phyloP scores from a whole-genome alignment of 1,140 invertebrate species.

The Chymomyza costata region DNA sequence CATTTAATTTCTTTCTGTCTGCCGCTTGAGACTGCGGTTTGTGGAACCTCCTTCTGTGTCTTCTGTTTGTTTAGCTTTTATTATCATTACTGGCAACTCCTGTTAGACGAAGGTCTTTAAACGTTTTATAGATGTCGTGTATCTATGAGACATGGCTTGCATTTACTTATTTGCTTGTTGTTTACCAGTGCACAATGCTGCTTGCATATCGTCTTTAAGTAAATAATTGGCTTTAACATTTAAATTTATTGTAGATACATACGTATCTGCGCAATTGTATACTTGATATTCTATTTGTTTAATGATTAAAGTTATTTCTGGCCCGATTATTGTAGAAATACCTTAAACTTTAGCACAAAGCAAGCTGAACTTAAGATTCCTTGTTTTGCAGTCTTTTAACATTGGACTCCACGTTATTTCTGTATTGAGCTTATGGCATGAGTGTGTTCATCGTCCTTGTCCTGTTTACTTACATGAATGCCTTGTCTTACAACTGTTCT shows the following conservation, averaged over 20 bases:
- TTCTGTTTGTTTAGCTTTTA: slow-evolving; percentile 25
- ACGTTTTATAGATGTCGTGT: slow-evolving; percentile 2
- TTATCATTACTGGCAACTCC: slow-evolving; percentile 20
- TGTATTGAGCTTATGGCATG: too few species aligned
- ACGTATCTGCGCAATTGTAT: background rate
- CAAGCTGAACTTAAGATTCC: too few species aligned
- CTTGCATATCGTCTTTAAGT: background rate
- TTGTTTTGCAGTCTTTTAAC: too few species aligned
- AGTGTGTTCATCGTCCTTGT: too few species aligned
- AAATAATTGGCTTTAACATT: background rate
- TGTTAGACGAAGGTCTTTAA: slow-evolving; percentile 26
- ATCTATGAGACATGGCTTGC: slow-evolving; percentile 10
- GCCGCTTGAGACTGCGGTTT: too few species aligned
- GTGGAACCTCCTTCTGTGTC: slow-evolving; percentile 4
- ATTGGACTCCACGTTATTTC: too few species aligned
- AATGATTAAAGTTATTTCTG: too few species aligned
- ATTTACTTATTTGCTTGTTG: background rate
- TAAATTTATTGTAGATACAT: background rate
- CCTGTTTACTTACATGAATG: too few species aligned
- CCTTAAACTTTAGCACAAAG: too few species aligned
- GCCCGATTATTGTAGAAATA: too few species aligned
- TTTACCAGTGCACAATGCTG: background rate
- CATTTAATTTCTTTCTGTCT: slow-evolving; percentile 35
- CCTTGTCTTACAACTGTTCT: too few species aligned
- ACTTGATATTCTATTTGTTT: too few species aligned